Base-by-base conservation (phyloP, 2,888 invertebrate genomes). In the Cheilosia pagana region DNA sequence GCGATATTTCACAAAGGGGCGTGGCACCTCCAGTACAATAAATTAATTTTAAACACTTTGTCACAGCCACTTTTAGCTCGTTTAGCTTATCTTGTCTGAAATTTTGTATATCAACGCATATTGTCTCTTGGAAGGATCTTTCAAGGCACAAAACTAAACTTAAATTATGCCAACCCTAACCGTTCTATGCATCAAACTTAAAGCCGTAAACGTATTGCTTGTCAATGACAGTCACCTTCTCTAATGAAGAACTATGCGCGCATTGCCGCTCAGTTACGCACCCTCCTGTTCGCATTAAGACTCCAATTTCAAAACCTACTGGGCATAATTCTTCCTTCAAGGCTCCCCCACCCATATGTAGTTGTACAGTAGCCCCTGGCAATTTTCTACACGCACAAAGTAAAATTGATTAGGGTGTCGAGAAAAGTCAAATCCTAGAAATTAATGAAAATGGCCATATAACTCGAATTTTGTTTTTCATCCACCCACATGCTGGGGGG, bases 341-440 rank as follows among this genome's bases (percentile, higher is more conserved):
- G 14, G 39, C 39, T 35, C 21, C 31, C 8, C 35, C 53, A 39
- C 5, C 50, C 12, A 23, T 48, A 14, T 23, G 1, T 12, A 25
- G 28, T 6, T 28, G 8, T 12, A 23, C 1, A 35, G 35, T 35
- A 3, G 12, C 72, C 71, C n/a, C 35, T 28, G 60, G 62, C 55
- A 57, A 31, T 68, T 63, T 50, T 65, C 68, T 57, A 41, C 79
- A 31, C 70, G 41, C 31, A 53, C 68, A 79, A 77, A 79, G 79
- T 83, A 59, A 74, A 83, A 79, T 74, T 82, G 83, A 83, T 79
- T 79, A 68, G 83, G 79, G 78, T 83, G 79, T 79, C 78, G 68
- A 67, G 79, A 68, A 63, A 83, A 83, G 83, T 70, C 74, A 83
- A 83, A 74, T 83, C 53, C 63, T 19, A 59, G 52, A 70, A 79